Percentiles rank a stretch among this genome's conserved stretches.
Evolutionary conservation across 2,888 invertebrate genomes (phyloP).

Genomic region (Elmis aenea): DNA sequence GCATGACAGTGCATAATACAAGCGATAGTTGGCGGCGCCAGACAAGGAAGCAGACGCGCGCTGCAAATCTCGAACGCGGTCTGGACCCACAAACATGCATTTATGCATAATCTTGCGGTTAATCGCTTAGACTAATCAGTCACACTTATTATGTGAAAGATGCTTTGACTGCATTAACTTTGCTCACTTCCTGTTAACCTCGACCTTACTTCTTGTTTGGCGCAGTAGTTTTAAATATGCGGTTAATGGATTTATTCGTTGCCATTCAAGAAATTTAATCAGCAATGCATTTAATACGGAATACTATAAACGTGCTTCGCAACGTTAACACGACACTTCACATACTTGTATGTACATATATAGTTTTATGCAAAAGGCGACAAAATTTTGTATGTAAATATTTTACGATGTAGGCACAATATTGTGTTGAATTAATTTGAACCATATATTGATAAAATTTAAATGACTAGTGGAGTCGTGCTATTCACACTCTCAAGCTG

Average conservation of each 20-base stretch:
- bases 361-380: no score
- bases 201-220: constrained; percentile 10
- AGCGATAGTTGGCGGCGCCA: constrained; percentile 6
- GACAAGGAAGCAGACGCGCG: constrained; percentile 6
- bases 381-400: no score
- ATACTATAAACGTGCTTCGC: no score
- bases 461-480: constrained; percentile 15
- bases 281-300: no score
- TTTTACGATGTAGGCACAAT: no score
- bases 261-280: constrained; percentile 6
- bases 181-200: constrained; percentile 11
- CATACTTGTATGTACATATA: no score
- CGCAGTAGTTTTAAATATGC: constrained; percentile 8
- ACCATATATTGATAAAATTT: constrained; percentile 5
- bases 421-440: no score
- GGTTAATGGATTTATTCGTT: constrained; percentile 9
- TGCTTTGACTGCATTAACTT: constrained; percentile 9
- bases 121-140: constrained; percentile 9
- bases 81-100: no score
- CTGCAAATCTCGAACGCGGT: no score
- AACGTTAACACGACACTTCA: no score
- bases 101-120: no score
- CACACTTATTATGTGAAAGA: constrained; percentile 9
- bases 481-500: constrained; percentile 16
- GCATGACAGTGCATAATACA: constrained; percentile 6